Conservation (phyloP, 2,888 invertebrate species). For the Camponotus fellah region DNA sequence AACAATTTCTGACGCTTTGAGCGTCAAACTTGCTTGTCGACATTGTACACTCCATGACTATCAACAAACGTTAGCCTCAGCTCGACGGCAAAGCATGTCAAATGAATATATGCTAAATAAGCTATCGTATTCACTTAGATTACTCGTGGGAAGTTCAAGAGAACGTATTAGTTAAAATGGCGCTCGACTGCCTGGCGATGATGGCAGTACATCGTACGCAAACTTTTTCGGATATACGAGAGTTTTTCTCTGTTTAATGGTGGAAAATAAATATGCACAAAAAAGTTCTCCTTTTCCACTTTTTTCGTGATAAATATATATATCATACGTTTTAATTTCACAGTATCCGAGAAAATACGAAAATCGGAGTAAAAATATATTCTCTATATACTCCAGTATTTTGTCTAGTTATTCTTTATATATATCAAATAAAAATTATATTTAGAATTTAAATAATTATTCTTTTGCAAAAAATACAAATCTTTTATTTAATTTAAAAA, state of each 20-base stretch:
- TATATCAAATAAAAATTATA: neutral
- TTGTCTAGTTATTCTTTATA: neutral
- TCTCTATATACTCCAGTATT: neutral
- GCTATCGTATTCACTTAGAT: conserved; percentile 35
- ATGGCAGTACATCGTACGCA: conserved; percentile 26
- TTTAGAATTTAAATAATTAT: neutral
- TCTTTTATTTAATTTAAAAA: neutral
- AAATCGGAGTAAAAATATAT: neutral
- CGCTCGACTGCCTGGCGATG: conserved; percentile 46
- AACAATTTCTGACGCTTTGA: conserved; percentile 17
- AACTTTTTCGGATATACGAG: conserved; percentile 49
- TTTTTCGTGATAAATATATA: conserved; percentile 14
- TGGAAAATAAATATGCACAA: conserved; percentile 44
- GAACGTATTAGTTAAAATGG: conserved; percentile 40
- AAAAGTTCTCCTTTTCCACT: conserved; percentile 14
- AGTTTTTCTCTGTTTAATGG: conserved; percentile 47
- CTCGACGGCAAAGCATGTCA: neutral
- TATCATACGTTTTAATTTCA: conserved; percentile 15
- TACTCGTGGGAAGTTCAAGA: conserved; percentile 11
- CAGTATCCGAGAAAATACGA: conserved; percentile 1
- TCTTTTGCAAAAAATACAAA: neutral
- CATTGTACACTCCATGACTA: neutral
- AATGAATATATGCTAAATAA: conserved; percentile 19
- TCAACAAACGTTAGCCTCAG: conserved; percentile 5
- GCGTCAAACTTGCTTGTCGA: neutral